Evolutionary conservation across 2,113 vertebrate species (phyloP), one percentile per base, ranked within the genome.

Genomic region (Ceuthmochares aereus): DNA sequence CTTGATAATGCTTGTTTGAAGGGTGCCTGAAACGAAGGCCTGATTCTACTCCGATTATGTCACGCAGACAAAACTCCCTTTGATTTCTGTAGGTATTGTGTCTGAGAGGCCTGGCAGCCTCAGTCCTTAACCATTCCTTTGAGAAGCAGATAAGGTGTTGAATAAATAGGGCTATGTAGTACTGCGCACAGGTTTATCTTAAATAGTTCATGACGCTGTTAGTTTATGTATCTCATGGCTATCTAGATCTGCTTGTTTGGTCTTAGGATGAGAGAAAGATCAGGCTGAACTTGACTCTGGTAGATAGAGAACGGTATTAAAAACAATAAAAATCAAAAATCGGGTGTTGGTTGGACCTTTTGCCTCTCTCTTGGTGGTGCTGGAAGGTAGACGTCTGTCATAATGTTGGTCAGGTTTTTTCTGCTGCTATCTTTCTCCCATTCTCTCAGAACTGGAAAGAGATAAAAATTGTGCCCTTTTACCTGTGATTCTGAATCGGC

Each of bases 401-500:
- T 6, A 9, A 12, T 25, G 52, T 20, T 64, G 45, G 36, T n/a
- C 3, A 16, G 25, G 3, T 0, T 23, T 69, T 86, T 89, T 19
- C 52, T 87, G 43, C 43, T 78, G 51, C n/a, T 75, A 2, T 55
- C 20, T 92, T 18, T 42, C 23, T 45, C 20, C 51, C 34, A 23
- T 82, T 89, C 73, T 84, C 42, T 73, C 30, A 56, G 56, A 82
- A 69, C 23, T 64, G 42, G 32, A 89, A 72, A 84, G n/a, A 90
- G 58, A 56, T 59, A 62, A 84, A 93, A 77, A 74, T 81, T 56
- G 52, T 92, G 55, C 62, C 60, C 40, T 95, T 86, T 68, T 92
- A 82, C 82, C 67, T 55, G 55, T 81, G 84, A 67, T 81, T 81
- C 23, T 84, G 43, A 68, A 83, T 49, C 42, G 40, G 21, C 42